Evolutionary conservation across 2,113 vertebrate genomes (phyloP).

Genomic region (Dromas ardeola): DNA sequence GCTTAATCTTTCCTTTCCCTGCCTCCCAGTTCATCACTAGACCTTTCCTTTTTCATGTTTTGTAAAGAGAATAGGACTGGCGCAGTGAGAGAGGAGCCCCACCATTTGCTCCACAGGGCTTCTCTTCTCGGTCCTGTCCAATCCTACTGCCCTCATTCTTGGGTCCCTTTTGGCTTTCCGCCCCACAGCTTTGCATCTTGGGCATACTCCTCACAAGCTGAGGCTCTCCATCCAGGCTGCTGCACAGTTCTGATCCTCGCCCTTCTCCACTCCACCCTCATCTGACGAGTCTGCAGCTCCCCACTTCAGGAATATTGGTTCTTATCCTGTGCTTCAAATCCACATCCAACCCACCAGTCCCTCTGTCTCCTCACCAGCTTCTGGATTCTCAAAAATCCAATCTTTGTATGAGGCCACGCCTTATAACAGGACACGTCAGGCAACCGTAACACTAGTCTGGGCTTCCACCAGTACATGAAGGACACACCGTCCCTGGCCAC

Average conservation of each 20-base stretch:
- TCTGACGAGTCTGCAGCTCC: neutral
- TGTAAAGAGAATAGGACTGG: neutral
- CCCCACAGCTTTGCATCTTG: neutral
- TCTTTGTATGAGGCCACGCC: neutral
- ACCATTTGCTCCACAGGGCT: neutral
- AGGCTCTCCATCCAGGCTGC: neutral
- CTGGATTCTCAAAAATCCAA: neutral
- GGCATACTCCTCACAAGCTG: neutral
- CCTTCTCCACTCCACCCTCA: neutral
- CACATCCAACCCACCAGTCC: neutral
- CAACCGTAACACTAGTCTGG: neutral
- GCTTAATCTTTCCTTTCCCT: neutral
- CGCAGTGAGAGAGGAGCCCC: neutral
- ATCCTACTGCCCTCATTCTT: neutral
- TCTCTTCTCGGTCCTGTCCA: neutral
- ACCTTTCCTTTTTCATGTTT: neutral
- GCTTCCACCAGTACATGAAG: neutral
- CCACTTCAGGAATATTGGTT: neutral
- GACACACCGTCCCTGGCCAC: fast-evolving
- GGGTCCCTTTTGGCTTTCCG: neutral
- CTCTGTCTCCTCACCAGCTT: neutral
- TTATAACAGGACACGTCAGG: neutral
- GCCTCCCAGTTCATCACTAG: neutral
- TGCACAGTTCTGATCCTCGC: neutral
- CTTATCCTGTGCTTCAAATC: neutral